Percentiles rank a stretch among this genome's conserved stretches.
These are phyloP conservation scores for Pyrrhia umbra DNA, from an alignment of 2,888 invertebrate genomes.

Conservation along the genomic window DNA sequence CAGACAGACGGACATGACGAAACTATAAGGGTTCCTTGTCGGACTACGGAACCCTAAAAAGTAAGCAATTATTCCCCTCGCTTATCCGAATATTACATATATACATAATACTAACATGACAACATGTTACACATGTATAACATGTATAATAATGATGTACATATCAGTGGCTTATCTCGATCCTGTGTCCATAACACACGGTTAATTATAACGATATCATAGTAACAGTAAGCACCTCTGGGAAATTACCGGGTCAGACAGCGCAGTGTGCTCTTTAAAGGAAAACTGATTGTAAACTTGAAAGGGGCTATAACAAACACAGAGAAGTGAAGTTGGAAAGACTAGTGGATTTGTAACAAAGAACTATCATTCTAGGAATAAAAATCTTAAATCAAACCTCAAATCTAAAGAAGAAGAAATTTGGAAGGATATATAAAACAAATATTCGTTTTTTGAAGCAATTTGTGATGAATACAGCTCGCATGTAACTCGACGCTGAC, in stretches of 20 bases:
- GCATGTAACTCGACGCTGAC: constrained; percentile 9
- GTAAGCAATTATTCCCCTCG: too few relatives aligned
- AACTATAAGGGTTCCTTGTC: too few relatives aligned
- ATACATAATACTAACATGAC: too few relatives aligned
- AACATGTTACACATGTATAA: too few relatives aligned
- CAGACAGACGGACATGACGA: too few relatives aligned
- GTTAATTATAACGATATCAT: constrained; percentile 41
- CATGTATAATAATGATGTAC: neutral
- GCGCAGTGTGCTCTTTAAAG: neutral
- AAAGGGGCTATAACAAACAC: neutral
- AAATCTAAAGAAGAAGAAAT: constrained; percentile 13
- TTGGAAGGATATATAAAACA: constrained; percentile 1
- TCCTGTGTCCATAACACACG: constrained; percentile 24
- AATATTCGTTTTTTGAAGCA: constrained; percentile 32
- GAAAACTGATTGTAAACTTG: neutral
- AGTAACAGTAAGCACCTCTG: constrained; percentile 21
- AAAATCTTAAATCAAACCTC: too few relatives aligned
- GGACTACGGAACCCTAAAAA: too few relatives aligned
- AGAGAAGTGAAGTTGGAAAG: too few relatives aligned
- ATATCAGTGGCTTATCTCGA: constrained; percentile 20
- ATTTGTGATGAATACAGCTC: constrained; percentile 52
- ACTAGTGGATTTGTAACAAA: too few relatives aligned
- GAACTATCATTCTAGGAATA: too few relatives aligned
- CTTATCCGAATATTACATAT: too few relatives aligned
- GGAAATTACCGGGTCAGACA: constrained; percentile 35